Evolutionary conservation across 2,888 invertebrate species (phyloP), one percentile per base, ranked within the genome.

Genomic region (Machimus atricapillus): DNA sequence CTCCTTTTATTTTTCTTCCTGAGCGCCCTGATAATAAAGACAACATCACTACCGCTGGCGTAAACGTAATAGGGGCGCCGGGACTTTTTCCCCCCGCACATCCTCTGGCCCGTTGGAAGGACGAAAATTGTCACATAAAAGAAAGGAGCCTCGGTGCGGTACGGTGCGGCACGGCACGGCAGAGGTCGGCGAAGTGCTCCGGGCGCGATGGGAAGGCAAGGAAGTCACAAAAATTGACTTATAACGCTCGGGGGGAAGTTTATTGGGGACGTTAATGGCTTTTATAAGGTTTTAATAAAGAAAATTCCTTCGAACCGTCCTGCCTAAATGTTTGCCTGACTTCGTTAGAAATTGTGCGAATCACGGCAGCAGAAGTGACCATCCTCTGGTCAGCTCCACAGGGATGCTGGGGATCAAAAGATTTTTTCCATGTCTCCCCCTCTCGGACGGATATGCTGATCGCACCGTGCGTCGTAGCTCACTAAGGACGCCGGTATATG

Each of bases 251-350:
- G 56, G 46, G 86, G 86, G 78, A 87, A 86, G 86, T 87, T 87
- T 85, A 86, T 87, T 86, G 83, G n/a, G 78, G 87, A 83, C 86
- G 83, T 86, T 87, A 87, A 87, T 87, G 83, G 87, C 73, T 82
- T 87, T 87, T 87, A 87, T 86, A 87, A 87, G 87, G 86, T 87
- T 87, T 87, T 87, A 87, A 87, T 87, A 87, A 87, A 87, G 87
- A 87, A 87, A 86, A 87, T 87, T 86, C 77, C 83, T 78, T 19
- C 16, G 58, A 73, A 87, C 43, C 78, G 83, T 86, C 86, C 27
- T 86, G 82, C 73, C 66, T 66, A 66, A 66, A 66, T 23, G 27
- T 66, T 66, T 66, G 23, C 66, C 27, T 27, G 23, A 19, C 66
- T 19, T 66, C 66, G 66, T 66, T 66, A 66, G 66, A 66, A 66